Base-by-base conservation (phyloP, 2,888 invertebrate species). In the Anarsia innoxiella region DNA sequence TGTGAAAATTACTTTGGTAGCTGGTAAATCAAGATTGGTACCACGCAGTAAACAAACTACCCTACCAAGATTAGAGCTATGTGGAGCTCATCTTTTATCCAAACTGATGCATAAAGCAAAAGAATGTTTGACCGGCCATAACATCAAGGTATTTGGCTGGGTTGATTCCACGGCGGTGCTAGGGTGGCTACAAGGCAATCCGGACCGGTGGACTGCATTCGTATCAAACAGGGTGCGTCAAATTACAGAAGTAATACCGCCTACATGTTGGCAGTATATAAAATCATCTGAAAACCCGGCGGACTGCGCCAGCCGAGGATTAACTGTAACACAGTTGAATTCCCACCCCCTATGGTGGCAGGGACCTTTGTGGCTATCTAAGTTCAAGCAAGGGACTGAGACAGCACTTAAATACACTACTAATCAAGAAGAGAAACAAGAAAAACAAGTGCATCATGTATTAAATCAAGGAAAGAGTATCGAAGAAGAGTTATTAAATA, bases 231-330 rank as follows among this genome's bases (percentile, higher is more conserved):
- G 43, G 36, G 37, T 36, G 2, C 26, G 12, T 5, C 6, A 42
- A 38, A 48, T 49, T 9, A 45, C 28, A 9, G 27, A 40, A 8
- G 28, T 38, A 1, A 44, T 50, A 15, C 42, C 44, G 10, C 8
- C 40, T 1, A 11, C 31, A 3, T 12, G 37, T n/a, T 53, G 55
- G 53, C 28, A 30, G 2, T 47, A 26, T 2, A 43, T 51, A 30
- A 51, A 51, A 13, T 45, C 51, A 0, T 46, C 49, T 1, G 12
- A 37, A 28, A 5, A 15, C 8, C 31, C 28, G 2, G 36, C 23
- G 5, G 14, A 12, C 31, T 42, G 46, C 10, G 49, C 48, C 1
- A 51, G 44, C 15, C 38, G 51, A 16, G 51, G 51, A 1, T 13
- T 47, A 12, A 23, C 25, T 0, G 36, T 38, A 2, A 12, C 19